These are phyloP conservation scores for Neodiprion virginianus DNA, from an alignment of 1,140 invertebrate genomes.

Conservation along the genomic window DNA sequence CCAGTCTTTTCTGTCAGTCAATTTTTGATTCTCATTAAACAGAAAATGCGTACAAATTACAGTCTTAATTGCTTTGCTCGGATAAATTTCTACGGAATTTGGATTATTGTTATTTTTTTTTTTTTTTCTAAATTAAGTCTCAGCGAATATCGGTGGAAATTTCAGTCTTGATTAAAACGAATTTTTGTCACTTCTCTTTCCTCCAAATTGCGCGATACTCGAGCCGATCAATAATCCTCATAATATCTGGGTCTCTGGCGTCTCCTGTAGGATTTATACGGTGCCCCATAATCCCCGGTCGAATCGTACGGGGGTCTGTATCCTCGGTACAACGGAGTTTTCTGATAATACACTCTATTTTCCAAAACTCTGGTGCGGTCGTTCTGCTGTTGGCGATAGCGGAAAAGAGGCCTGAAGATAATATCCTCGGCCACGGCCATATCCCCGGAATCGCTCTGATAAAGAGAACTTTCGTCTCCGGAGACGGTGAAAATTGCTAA, in stretches of 20 bases:
- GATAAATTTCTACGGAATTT: no score
- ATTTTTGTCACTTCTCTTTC: no score
- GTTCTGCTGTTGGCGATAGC: slow-evolving; percentile 47
- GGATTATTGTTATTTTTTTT: no score
- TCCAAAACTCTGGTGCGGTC: neutral
- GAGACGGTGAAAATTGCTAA: neutral
- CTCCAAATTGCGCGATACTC: no score
- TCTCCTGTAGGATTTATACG: neutral
- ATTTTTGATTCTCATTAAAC: no score
- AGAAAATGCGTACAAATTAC: no score
- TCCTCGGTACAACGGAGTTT: neutral
- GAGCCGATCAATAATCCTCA: neutral
- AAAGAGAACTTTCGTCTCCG: neutral
- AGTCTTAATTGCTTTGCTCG: no score
- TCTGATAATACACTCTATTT: neutral
- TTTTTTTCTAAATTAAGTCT: no score
- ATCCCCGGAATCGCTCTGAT: slow-evolving; percentile 30
- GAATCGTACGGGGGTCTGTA: neutral
- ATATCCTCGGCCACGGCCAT: slow-evolving; percentile 57
- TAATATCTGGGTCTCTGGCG: slow-evolving; percentile 1
- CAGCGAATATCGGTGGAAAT: no score
- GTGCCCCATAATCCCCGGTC: neutral
- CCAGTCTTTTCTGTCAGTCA: no score
- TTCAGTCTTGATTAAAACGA: no score
- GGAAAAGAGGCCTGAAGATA: slow-evolving; percentile 54